Evolutionary conservation across 2,797 vertebrate genomes (phyloP).

Genomic region (Malacoctenus gilli): DNA sequence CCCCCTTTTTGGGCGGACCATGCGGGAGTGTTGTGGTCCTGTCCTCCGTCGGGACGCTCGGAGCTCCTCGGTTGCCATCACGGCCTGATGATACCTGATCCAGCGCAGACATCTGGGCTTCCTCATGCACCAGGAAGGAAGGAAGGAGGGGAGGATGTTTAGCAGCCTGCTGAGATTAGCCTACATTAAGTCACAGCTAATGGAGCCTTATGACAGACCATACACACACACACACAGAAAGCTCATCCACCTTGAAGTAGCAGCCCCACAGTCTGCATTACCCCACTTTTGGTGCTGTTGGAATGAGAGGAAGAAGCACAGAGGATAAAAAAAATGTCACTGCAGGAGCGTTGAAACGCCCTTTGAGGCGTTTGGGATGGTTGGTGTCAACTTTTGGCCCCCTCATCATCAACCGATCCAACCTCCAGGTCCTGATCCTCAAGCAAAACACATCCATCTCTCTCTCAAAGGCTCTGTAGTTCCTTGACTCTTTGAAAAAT

Average conservation of each 20-base stretch:
- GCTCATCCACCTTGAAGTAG: constrained; percentile 34
- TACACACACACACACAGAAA: constrained; percentile 16
- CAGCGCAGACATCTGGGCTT: constrained; percentile 25
- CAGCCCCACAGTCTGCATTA: constrained; percentile 14
- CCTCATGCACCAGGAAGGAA: constrained; percentile 37
- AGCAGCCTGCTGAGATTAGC: constrained; percentile 48
- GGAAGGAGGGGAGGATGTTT: constrained; percentile 25
- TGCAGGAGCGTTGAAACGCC: constrained; percentile 6
- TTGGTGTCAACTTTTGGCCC: constrained; percentile 1
- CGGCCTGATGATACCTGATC: constrained; percentile 23
- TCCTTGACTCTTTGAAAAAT: no score
- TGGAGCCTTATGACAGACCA: constrained; percentile 56
- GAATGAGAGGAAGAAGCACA: constrained; percentile 28
- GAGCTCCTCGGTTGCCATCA: no score
- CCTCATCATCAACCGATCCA: neutral
- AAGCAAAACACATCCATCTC: no score
- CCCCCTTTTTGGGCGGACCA: no score
- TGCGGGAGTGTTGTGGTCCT: no score
- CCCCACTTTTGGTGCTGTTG: constrained; percentile 24
- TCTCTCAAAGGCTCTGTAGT: no score
- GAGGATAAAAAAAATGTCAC: constrained; percentile 13
- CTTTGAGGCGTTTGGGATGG: constrained; percentile 13
- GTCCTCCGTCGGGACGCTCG: no score
- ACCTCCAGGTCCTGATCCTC: no score
- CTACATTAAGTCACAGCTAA: constrained; percentile 57